Conservation (phyloP, 2,797 vertebrate species). For the Rhabdophis nuchalis region DNA sequence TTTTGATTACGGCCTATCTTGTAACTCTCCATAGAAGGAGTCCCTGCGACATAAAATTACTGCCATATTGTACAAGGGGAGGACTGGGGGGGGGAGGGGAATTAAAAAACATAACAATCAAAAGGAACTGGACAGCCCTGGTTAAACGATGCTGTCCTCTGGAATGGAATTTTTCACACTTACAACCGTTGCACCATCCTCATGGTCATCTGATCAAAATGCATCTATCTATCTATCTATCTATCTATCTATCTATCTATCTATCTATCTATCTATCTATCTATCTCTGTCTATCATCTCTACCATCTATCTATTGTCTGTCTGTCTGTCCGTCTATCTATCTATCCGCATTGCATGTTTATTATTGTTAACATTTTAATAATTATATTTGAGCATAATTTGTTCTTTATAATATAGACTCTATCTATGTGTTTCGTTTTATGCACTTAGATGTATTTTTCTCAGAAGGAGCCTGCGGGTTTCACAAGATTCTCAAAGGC, state of each 20-base stretch:
- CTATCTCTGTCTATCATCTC: too few species aligned
- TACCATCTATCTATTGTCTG: too few species aligned
- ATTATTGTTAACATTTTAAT: background rate
- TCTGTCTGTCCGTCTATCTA: background rate
- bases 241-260: too few species aligned
- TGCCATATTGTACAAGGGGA: slow-evolving; percentile 34
- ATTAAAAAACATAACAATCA: slow-evolving; percentile 1
- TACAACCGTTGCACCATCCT: too few species aligned
- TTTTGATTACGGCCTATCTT: slow-evolving; percentile 87
- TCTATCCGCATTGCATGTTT: background rate
- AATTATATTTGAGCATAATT: background rate
- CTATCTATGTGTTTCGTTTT: background rate
- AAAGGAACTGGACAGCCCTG: background rate
- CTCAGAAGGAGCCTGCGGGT: background rate
- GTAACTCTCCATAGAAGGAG: slow-evolving; percentile 70
- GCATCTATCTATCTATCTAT: too few species aligned
- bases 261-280: too few species aligned
- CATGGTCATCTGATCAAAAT: too few species aligned
- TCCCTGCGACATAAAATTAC: slow-evolving; percentile 47
- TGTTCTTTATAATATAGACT: background rate
- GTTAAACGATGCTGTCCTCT: background rate
- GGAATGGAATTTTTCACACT: too few species aligned
- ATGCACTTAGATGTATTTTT: background rate
- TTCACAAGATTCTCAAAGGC: background rate
- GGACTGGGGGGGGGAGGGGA: background rate